Conservation (phyloP, 2,113 vertebrate genomes). For the Scolopax mira region DNA sequence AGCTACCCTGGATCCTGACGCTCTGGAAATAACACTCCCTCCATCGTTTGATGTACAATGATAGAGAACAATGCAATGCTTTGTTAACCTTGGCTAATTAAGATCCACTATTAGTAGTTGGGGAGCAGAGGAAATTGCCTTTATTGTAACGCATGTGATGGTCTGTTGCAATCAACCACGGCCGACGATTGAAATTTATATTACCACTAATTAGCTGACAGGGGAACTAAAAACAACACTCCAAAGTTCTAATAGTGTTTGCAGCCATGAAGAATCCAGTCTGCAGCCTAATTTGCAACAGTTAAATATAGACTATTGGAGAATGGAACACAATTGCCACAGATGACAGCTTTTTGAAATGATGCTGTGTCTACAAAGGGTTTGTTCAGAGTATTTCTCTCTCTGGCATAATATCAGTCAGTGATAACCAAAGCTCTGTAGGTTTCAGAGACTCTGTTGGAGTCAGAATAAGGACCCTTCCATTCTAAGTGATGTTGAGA, state of each 20-base stretch:
- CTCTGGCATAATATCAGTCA: background rate
- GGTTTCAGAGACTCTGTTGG: background rate
- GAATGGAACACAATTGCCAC: background rate
- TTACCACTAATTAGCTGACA: slow-evolving; percentile 56
- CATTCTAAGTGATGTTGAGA: background rate
- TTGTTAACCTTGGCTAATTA: slow-evolving; percentile 48
- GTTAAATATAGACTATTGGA: slow-evolving; percentile 55
- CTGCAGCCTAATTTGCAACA: slow-evolving; percentile 47
- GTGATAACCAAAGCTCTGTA: background rate
- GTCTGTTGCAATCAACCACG: slow-evolving; percentile 49
- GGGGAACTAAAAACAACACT: background rate
- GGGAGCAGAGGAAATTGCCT: slow-evolving; percentile 42
- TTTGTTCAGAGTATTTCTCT: slow-evolving; percentile 4
- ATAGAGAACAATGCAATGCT: slow-evolving; percentile 47
- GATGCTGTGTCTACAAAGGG: slow-evolving; percentile 13
- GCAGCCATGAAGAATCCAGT: slow-evolving; percentile 28
- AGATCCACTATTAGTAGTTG: slow-evolving; percentile 31
- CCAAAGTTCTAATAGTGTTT: slow-evolving; percentile 30
- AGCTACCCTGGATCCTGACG: background rate
- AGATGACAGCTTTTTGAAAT: slow-evolving; percentile 29
- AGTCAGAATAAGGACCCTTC: background rate
- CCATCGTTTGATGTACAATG: background rate
- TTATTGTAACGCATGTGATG: slow-evolving; percentile 41
- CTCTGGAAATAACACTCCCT: background rate
- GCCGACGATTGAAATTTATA: slow-evolving; percentile 61